A percentile compares a stretch with the other conserved stretches of the same genome.
Evolutionary conservation across 2,888 invertebrate species (phyloP).

Genomic region (Muschampia plurimacula): DNA sequence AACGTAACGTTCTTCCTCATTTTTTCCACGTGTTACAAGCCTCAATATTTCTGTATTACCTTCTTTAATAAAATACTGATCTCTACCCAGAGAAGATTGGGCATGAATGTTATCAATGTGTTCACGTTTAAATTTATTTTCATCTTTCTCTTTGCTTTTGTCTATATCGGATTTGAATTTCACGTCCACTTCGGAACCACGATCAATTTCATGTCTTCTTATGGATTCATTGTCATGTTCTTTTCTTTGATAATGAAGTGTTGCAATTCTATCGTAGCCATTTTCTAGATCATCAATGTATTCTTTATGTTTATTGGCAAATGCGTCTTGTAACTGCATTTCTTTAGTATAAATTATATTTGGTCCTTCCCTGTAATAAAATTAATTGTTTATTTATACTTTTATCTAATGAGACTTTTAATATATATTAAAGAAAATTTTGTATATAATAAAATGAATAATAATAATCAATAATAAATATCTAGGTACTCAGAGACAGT

Average conservation of each 20-base stretch:
- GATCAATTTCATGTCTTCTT: conserved; percentile 90
- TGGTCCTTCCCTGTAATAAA: conserved; percentile 78
- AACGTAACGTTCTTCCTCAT: conserved; percentile 87
- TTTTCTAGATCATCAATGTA: conserved; percentile 87
- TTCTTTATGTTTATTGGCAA: conserved; percentile 82
- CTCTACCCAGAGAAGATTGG: conserved; percentile 82
- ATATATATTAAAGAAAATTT: no score
- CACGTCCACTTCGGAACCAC: conserved; percentile 88
- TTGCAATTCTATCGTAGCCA: conserved; percentile 82
- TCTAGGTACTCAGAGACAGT: no score
- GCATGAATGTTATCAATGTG: conserved; percentile 65
- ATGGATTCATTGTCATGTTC: conserved; percentile 90
- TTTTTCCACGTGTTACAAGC: conserved; percentile 90
- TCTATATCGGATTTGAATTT: conserved; percentile 75
- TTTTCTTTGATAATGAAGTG: conserved; percentile 74
- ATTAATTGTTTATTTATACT: background rate
- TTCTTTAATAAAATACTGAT: conserved; percentile 92
- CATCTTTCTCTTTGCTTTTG: conserved; percentile 64
- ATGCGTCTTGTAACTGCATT: conserved; percentile 81
- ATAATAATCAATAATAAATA: no score
- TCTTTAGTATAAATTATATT: conserved; percentile 85
- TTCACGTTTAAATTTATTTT: conserved; percentile 63
- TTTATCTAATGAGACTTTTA: no score
- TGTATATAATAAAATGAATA: no score
- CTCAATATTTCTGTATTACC: conserved; percentile 94